These are phyloP conservation scores for Acromyrmex heyeri DNA, from an alignment of 1,140 invertebrate species.

Conservation along the genomic window DNA sequence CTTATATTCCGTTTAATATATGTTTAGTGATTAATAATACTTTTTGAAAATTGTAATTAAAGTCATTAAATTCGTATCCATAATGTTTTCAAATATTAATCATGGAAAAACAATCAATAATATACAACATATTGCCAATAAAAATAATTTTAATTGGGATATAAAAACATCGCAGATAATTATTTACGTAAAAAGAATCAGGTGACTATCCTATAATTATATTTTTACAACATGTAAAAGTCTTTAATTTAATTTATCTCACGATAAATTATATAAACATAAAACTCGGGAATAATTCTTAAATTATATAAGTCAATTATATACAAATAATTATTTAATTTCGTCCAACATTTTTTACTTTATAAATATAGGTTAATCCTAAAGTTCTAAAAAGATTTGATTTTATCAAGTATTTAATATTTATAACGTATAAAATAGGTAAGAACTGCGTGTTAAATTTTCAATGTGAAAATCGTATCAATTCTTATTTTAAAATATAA, in stretches of 20 bases:
- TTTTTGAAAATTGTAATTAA: too few species aligned
- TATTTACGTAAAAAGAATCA: too few species aligned
- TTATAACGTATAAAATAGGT: neutral
- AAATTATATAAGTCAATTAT: conserved; percentile 7
- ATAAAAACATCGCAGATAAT: too few species aligned
- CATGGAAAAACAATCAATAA: too few species aligned
- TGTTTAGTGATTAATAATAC: too few species aligned
- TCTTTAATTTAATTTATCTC: neutral
- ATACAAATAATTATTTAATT: neutral
- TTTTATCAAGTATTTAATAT: neutral
- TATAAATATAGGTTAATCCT: neutral
- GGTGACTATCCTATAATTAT: neutral
- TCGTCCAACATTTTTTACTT: neutral
- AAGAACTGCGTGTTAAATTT: neutral
- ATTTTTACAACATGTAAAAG: neutral
- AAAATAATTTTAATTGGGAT: too few species aligned
- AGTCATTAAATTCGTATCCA: too few species aligned
- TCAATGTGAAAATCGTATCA: neutral
- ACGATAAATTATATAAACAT: neutral
- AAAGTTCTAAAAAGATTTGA: neutral
- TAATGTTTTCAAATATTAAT: too few species aligned
- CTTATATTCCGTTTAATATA: too few species aligned
- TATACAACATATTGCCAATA: too few species aligned
- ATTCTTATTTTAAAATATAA: neutral
- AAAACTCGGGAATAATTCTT: neutral